Evolutionary conservation across 2,113 vertebrate species (phyloP).

Genomic region (Lepisosteus oculatus): DNA sequence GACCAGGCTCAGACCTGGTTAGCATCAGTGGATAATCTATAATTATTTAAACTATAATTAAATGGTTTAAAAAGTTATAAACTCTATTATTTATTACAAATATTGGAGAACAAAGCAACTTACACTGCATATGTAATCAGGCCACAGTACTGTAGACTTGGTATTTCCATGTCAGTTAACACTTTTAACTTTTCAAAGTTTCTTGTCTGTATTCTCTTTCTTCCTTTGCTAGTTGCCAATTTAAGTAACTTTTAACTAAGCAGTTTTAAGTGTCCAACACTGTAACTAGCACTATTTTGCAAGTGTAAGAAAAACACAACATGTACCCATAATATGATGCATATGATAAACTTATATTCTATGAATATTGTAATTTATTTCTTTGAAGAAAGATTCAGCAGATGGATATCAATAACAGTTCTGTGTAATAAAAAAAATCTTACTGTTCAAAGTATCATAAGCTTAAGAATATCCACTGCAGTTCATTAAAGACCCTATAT

Average conservation of each 20-base stretch:
- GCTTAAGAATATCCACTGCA: conserved; percentile 24
- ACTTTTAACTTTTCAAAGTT: too few relatives aligned
- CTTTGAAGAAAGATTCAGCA: conserved; percentile 7
- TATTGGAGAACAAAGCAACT: too few relatives aligned
- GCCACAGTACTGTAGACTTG: too few relatives aligned
- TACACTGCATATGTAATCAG: too few relatives aligned
- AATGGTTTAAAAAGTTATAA: too few relatives aligned
- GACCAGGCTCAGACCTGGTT: too few relatives aligned
- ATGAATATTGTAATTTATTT: conserved; percentile 12
- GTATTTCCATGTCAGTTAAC: too few relatives aligned
- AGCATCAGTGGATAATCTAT: too few relatives aligned
- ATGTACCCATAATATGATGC: not conserved
- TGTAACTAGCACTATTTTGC: not conserved
- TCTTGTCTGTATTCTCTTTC: too few relatives aligned
- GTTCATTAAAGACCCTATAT: conserved; percentile 36
- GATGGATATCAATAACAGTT: conserved; percentile 8
- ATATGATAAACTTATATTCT: not conserved
- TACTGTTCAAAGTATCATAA: not conserved
- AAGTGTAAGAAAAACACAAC: not conserved
- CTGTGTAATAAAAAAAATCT: conserved; percentile 7
- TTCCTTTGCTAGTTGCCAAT: not conserved
- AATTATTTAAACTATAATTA: too few relatives aligned
- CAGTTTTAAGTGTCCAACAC: not conserved
- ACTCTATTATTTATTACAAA: too few relatives aligned
- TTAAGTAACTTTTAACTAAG: not conserved